Base-by-base conservation (phyloP, 2,113 vertebrate species). In the Cheilinus undulatus region DNA sequence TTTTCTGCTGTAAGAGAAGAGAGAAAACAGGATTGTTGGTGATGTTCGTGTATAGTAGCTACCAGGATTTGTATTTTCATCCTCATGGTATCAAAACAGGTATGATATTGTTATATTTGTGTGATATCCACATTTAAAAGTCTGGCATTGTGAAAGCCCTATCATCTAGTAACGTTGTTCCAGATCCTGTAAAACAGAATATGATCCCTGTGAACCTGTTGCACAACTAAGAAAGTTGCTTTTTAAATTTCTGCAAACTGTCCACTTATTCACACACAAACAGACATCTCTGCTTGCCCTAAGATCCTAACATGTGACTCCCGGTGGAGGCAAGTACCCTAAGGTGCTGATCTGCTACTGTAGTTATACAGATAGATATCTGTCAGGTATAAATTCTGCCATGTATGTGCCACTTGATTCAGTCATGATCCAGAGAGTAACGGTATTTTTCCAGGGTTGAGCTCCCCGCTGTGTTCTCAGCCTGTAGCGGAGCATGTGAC, bases 401-500 rank as follows among this genome's bases (percentile, higher is more conserved):
- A 20, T n/a, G 42, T 45, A 45, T n/a, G 7, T n/a, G 6, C 7
- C 7, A 8, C 13, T 23, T 22, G 28, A 70, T 67, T 81, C 65
- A 70, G 59, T 59, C 48, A 49, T 13, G 57, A 72, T 36, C 49
- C 51, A 34, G 77, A 36, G 62, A 38, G 24, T 82, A 24, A 17
- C 7, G 12, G 80, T 57, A 30, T 80, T 85, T 83, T 63, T 32
- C 68, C 24, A 73, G 15, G 62, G 32, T 81, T 54, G 52, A 57
- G 74, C 57, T 80, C 60, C 14, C 19, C 3, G 51, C 9, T 69
- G 58, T 77, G 36, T 84, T 76, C 66, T 76, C 59, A 22, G 68
- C 38, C 42, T 69, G 53, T 71, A 60, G 32, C 4, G 3, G 66
- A 84, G 76, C 92, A 92, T 93, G 90, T 92, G 92, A 91, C 73